Evolutionary conservation across 2,797 vertebrate genomes (phyloP).

Genomic region (Apodemus agrarius): DNA sequence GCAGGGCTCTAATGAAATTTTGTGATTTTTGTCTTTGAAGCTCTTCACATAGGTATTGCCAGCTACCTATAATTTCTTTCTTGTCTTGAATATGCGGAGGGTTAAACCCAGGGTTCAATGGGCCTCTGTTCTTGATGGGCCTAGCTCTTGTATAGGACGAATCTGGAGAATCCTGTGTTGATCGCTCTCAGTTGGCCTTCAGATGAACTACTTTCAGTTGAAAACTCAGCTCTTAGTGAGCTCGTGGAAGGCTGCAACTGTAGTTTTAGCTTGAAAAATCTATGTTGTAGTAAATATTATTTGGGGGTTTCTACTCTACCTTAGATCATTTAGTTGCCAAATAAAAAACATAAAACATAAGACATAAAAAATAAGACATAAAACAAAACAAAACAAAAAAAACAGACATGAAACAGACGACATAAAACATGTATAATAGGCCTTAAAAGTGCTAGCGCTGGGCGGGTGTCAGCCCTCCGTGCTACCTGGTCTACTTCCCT

Average conservation of each 20-base stretch:
- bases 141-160: background rate
- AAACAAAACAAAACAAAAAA: too few relatives aligned
- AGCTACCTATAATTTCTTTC: background rate
- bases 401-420: too few relatives aligned
- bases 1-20: background rate
- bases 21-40: slow-evolving; percentile 41
- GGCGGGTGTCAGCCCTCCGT: background rate
- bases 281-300: background rate
- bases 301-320: background rate
- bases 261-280: background rate
- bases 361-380: too few relatives aligned
- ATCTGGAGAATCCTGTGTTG: slow-evolving; percentile 48
- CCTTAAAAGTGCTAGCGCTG: background rate
- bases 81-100: background rate
- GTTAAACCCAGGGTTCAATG: background rate
- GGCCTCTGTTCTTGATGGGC: slow-evolving; percentile 10
- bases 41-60: background rate
- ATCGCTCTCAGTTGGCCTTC: slow-evolving; percentile 12
- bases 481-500: background rate
- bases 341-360: background rate
- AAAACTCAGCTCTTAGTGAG: background rate
- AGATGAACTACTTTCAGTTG: background rate
- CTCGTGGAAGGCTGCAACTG: slow-evolving; percentile 35
- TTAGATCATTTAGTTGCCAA: background rate
- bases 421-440: background rate